A percentile compares a stretch with the other conserved stretches of the same genome.
phyloP scores from a whole-genome alignment of 2,888 invertebrate species.

The Ectemnius lituratus region DNA sequence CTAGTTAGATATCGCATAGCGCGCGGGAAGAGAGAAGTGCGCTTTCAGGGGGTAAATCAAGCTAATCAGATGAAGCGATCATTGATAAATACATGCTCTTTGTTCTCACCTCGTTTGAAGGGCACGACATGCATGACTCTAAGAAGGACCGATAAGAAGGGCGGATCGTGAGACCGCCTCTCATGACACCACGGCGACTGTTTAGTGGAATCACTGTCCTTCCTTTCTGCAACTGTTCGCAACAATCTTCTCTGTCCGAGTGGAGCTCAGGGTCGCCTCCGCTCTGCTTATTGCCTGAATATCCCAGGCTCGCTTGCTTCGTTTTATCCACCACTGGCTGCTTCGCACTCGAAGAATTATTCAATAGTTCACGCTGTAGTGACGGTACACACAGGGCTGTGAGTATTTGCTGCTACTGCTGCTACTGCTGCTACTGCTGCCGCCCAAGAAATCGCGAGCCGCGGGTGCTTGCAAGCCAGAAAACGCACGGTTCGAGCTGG shows the following conservation, averaged over 20 bases:
- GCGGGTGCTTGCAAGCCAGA: too few relatives aligned
- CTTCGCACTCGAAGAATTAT: too few relatives aligned
- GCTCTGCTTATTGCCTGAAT: constrained; percentile 24
- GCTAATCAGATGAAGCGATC: background rate
- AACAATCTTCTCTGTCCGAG: too few relatives aligned
- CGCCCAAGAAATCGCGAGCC: too few relatives aligned
- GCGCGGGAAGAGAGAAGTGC: background rate
- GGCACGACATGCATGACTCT: constrained; percentile 78
- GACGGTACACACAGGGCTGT: too few relatives aligned
- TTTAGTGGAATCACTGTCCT: constrained; percentile 69
- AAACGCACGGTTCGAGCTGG: too few relatives aligned
- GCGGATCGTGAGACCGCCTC: constrained; percentile 77
- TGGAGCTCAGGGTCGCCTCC: constrained; percentile 23
- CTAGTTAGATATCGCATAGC: too few relatives aligned
- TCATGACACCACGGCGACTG: constrained; percentile 77
- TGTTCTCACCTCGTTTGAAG: constrained; percentile 75
- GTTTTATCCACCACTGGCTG: background rate
- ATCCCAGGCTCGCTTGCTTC: constrained; percentile 18
- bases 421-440: too few relatives aligned
- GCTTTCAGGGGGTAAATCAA: background rate
- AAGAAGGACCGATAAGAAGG: constrained; percentile 76
- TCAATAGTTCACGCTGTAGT: too few relatives aligned
- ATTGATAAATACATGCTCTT: constrained; percentile 2
- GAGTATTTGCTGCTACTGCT: too few relatives aligned
- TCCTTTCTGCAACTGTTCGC: constrained; percentile 54